Base-by-base conservation (phyloP, 2,888 invertebrate species). In the Hirtodrosophila duncani region DNA sequence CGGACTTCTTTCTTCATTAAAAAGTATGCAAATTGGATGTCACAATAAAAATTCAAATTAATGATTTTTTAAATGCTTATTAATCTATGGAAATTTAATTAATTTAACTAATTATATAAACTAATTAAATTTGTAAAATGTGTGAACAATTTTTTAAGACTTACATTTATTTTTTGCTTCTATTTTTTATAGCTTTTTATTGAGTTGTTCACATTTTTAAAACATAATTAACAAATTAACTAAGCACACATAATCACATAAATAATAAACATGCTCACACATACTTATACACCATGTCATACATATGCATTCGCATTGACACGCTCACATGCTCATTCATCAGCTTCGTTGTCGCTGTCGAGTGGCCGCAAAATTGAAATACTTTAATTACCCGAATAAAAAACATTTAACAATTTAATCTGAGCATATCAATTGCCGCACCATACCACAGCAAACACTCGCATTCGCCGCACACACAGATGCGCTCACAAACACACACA, bases 371-470 rank as follows among this genome's bases (percentile, higher is more conserved):
- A 71, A 80, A 72, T 80, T 77, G 81, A 82, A 80, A 82, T 77
- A 83, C 75, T 82, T 80, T 82, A 80, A 80, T 80, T 80, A 79
- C 61, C 79, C 83, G 71, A 81, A 78, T 79, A 83, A 83, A 83
- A 81, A 83, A 82, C 83, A 83, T 83, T 80, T 83, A 80, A 80
- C 80, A 81, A 82, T 83, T 81, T 81, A 81, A 81, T 81, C 80
- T 82, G 82, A 81, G 81, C 81, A 82, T 81, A 81, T 81, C 80
- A 81, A 82, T 81, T 81, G 80, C 75, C 65, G 59, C 63, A 67
- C 67, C n/a, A 72, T 56, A 61, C 31, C 57, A 68, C 55, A 56
- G 48, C 46, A 57, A 45, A 58, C 43, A 46, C 37, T 50, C 38
- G 39, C 46, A 44, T n/a, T n/a, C n/a, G 31, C 30, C n/a, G 21